A percentile compares a stretch with the other conserved stretches of the same genome.
Evolutionary conservation across 2,113 vertebrate genomes (phyloP).

Genomic region (Macquaria ambigua): DNA sequence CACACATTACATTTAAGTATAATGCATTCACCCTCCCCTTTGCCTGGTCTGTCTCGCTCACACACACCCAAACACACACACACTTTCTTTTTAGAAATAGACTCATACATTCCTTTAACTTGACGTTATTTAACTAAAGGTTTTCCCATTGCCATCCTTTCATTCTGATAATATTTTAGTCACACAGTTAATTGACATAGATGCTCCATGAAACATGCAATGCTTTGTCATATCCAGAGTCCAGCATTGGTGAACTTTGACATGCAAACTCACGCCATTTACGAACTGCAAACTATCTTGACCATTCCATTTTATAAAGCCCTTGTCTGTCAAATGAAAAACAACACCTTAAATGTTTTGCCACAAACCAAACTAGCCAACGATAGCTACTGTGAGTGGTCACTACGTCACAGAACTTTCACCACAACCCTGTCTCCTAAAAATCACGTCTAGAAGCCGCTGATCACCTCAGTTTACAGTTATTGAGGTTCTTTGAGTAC

Average conservation of each 20-base stretch:
- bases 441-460: not conserved
- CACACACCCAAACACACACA: constrained; percentile 6
- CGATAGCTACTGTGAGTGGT: too few relatives aligned
- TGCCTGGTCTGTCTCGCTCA: not conserved
- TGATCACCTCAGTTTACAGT: not conserved
- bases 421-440: too few relatives aligned
- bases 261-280: not conserved
- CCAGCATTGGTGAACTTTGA: not conserved
- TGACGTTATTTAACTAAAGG: not conserved
- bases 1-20: constrained; percentile 45
- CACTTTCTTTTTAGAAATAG: not conserved
- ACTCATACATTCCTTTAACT: not conserved
- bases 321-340: too few relatives aligned
- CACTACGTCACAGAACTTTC: too few relatives aligned
- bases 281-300: not conserved
- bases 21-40: constrained; percentile 23
- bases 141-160: not conserved
- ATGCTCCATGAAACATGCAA: too few relatives aligned
- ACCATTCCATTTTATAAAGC: too few relatives aligned
- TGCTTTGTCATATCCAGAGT: not conserved
- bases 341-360: too few relatives aligned
- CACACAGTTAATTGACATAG: not conserved
- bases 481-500: not conserved
- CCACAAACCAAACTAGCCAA: too few relatives aligned
- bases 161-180: not conserved